Conservation (phyloP, 2,888 invertebrate genomes). For the Chouioia cunea region DNA sequence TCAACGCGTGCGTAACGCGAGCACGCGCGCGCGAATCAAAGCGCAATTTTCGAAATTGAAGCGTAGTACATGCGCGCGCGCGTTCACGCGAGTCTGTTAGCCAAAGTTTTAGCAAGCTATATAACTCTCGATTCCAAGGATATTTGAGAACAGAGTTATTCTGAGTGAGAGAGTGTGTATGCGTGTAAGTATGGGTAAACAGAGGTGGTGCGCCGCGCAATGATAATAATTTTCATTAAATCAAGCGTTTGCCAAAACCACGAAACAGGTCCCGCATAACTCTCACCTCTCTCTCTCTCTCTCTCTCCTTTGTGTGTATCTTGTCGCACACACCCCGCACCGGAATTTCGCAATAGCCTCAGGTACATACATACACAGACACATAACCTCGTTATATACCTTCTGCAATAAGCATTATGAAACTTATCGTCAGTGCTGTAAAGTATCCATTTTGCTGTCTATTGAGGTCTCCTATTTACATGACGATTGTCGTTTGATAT, state of each 20-base stretch:
- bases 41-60: constrained; percentile 46
- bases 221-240: constrained; percentile 49
- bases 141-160: constrained; percentile 23
- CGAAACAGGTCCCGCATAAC: constrained; percentile 36
- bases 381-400: constrained; percentile 17
- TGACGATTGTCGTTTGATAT: no score
- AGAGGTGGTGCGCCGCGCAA: constrained; percentile 18
- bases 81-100: no score
- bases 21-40: constrained; percentile 26
- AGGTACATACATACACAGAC: no score
- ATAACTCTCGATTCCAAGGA: constrained; percentile 33
- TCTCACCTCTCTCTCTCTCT: constrained; percentile 13
- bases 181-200: neutral
- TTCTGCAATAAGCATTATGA: no score
- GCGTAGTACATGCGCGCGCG: neutral
- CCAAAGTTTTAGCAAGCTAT: no score
- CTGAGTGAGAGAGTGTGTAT: constrained; percentile 6
- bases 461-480: no score
- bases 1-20: constrained; percentile 19
- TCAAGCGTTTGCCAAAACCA: constrained; percentile 39
- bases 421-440: no score
- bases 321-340: constrained; percentile 1
- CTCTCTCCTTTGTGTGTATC: constrained; percentile 12
- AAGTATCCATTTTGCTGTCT: no score
- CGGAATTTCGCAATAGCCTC: constrained; percentile 27